Percentiles rank a stretch among this genome's conserved stretches.
These are phyloP conservation scores for Stigmatopora argus DNA, from an alignment of 2,113 vertebrate species.

Conservation along the genomic window DNA sequence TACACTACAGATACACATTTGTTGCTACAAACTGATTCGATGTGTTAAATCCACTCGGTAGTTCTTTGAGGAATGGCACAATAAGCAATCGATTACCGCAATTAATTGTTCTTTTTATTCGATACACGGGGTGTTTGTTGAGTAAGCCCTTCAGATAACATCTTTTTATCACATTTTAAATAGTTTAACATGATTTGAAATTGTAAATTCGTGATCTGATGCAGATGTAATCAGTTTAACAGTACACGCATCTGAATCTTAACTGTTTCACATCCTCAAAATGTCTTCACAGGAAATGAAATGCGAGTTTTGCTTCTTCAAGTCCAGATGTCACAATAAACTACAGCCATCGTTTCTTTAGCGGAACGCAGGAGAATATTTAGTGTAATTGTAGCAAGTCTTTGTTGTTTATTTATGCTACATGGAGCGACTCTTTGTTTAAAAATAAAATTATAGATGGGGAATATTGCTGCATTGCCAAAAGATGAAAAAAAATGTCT, in stretches of 20 bases:
- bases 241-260: background rate
- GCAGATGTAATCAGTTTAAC: background rate
- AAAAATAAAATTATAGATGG: too few relatives aligned
- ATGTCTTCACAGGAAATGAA: background rate
- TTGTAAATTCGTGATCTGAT: background rate
- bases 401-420: too few relatives aligned
- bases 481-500: too few relatives aligned
- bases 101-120: background rate
- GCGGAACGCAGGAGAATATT: background rate
- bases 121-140: too few relatives aligned
- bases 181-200: background rate
- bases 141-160: too few relatives aligned
- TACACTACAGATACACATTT: background rate
- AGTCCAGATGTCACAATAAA: background rate
- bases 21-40: background rate
- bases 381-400: too few relatives aligned
- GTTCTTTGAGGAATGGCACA: background rate
- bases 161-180: too few relatives aligned
- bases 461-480: too few relatives aligned
- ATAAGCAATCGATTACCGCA: background rate
- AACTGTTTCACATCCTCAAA: conserved; percentile 2
- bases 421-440: too few relatives aligned
- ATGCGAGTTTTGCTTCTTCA: conserved; percentile 1
- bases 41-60: background rate
- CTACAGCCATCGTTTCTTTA: background rate